phyloP scores from a whole-genome alignment of 2,113 vertebrate species.

The Acrocephalus arundinaceus region DNA sequence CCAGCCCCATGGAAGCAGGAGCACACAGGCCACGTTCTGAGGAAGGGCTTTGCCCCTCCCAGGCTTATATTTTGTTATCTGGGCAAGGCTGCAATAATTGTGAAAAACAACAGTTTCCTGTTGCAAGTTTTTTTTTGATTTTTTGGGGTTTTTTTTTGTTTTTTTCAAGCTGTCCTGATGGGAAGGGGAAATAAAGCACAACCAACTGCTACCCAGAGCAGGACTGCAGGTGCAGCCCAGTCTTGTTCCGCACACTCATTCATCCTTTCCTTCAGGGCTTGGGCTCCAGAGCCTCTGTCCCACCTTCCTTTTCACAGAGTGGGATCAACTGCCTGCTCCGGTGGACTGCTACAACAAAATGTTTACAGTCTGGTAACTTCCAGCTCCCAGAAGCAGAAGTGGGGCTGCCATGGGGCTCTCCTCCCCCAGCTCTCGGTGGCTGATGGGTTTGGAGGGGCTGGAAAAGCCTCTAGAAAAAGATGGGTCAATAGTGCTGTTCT shows the following conservation, averaged over 20 bases:
- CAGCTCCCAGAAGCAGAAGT: background rate
- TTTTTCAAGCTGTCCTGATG: background rate
- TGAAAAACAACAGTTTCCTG: background rate
- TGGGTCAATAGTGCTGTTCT: background rate
- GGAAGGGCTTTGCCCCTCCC: background rate
- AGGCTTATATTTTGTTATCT: background rate
- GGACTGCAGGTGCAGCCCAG: background rate
- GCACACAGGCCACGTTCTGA: background rate
- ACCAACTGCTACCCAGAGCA: background rate
- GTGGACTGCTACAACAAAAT: background rate
- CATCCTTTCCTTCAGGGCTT: background rate
- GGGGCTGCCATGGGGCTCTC: background rate
- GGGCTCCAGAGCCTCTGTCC: background rate
- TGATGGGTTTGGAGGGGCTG: background rate
- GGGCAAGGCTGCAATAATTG: background rate
- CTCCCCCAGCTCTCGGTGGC: background rate
- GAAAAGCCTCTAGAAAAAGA: background rate
- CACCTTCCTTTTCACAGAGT: background rate
- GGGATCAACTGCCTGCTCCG: background rate
- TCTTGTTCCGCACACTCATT: background rate
- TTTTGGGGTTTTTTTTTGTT: background rate
- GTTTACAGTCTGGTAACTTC: constrained; percentile 34
- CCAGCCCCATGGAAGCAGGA: background rate
- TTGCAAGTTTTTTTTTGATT: background rate
- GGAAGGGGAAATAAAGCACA: constrained; percentile 1